phyloP scores from a whole-genome alignment of 2,113 vertebrate genomes.

The Brachyhypopomus occidentalis region DNA sequence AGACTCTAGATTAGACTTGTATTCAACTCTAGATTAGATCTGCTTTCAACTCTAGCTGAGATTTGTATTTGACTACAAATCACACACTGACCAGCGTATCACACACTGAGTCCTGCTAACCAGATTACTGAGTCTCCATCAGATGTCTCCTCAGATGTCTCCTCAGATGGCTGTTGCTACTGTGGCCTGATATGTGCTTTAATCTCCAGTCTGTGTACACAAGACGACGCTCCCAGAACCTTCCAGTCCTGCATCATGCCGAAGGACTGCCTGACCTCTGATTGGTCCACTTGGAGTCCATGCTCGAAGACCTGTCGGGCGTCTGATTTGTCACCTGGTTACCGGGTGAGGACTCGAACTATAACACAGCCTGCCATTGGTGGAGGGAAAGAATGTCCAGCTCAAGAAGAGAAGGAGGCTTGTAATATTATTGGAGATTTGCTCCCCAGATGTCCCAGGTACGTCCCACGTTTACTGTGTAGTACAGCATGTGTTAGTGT shows the following conservation, averaged over 20 bases:
- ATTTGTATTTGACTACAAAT: too few relatives aligned
- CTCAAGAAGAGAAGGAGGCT: conserved; percentile 85
- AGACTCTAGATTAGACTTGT: too few relatives aligned
- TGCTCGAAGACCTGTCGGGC: conserved; percentile 85
- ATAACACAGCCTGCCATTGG: conserved; percentile 78
- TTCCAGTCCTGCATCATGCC: conserved; percentile 85
- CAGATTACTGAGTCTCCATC: too few relatives aligned
- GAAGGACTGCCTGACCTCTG: conserved; percentile 81
- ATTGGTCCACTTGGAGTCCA: conserved; percentile 88
- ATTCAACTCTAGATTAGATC: too few relatives aligned
- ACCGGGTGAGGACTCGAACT: conserved; percentile 78
- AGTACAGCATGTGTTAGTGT: too few relatives aligned
- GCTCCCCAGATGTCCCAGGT: conserved; percentile 89
- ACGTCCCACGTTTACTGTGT: conserved; percentile 29
- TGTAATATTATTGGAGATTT: conserved; percentile 79
- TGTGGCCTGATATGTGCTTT: neutral
- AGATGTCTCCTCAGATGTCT: conserved; percentile 1
- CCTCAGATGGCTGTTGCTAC: neutral
- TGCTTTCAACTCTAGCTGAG: too few relatives aligned
- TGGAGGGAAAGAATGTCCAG: conserved; percentile 76
- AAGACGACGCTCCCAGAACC: conserved; percentile 77
- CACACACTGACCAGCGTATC: too few relatives aligned
- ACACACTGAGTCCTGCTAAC: too few relatives aligned
- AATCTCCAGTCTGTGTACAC: conserved; percentile 80
- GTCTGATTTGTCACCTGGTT: conserved; percentile 76